Evolutionary conservation across 2,797 vertebrate genomes (phyloP).

Genomic region (Steatocranus sp.): DNA sequence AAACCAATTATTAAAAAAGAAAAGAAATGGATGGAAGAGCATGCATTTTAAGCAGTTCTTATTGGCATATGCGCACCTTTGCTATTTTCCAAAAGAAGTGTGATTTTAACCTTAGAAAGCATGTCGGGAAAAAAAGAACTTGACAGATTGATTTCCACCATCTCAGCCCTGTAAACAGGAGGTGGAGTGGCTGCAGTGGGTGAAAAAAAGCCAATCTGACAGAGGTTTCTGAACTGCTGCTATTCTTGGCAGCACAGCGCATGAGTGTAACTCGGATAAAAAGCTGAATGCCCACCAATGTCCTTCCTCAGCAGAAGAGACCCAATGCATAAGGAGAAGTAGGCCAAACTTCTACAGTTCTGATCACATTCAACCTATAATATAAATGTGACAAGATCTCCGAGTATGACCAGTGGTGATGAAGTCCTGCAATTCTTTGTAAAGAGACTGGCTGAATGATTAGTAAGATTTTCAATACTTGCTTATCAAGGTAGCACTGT

Average conservation of each 20-base stretch:
- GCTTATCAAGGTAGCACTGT: not conserved
- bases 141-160: not conserved
- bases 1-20: not conserved
- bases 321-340: not conserved
- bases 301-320: slow-evolving; percentile 9
- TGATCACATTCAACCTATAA: not conserved
- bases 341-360: not conserved
- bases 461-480: not conserved
- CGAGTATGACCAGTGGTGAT: not conserved
- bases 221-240: slow-evolving; percentile 42
- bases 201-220: slow-evolving; percentile 25
- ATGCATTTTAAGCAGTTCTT: not conserved
- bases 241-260: slow-evolving; percentile 36
- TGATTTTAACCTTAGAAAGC: not conserved
- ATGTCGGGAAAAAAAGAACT: not conserved
- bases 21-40: not conserved
- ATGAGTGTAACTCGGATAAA: slow-evolving; percentile 15
- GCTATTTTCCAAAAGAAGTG: not conserved
- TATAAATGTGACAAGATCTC: not conserved
- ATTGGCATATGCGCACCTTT: not conserved
- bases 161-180: not conserved
- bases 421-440: not conserved
- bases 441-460: not conserved
- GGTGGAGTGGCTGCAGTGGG: slow-evolving; percentile 2
- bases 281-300: slow-evolving; percentile 7